Evolutionary conservation across 2,888 invertebrate genomes (phyloP), one percentile per base, ranked within the genome.

Genomic region (Temnothorax unifasciatus): DNA sequence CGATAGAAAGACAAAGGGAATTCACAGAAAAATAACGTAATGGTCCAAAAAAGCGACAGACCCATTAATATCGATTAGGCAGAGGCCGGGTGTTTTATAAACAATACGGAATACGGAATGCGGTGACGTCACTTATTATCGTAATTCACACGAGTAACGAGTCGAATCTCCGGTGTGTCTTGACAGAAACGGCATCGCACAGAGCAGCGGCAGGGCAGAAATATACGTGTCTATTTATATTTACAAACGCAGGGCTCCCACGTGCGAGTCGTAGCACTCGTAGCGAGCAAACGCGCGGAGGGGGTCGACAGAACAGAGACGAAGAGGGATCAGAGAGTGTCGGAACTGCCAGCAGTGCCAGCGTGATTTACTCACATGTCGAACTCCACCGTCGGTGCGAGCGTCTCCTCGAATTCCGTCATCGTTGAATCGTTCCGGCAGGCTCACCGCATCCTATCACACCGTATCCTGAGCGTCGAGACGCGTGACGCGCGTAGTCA

Each of bases 381-480:
- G 47, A 92, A 93, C 74, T 87, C 90, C 83, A 92, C 90, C 61
- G 91, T 81, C 54, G 91, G 90, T 21, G 86, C 90, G 52, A 90
- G 76, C 1, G 94, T 94, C 57, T 94, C 94, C 83, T 94, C 91
- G 59, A 92, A 89, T 44, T 90, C 86, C 9, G 75, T 88, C 89
- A 92, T 93, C 41, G 41, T 77, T 29, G 29, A 29, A 29, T 29
- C 29, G 89, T 92, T 44, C 34, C 59, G 82, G 15, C 29, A 64
- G 66, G 15, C 57, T 82, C 52, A 54, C 63, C 8, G 64, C 34
- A 69, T 66, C 15, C 73, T 75, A 79, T 79, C 29, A 74, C 59
- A 50, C 82, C 76, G 85, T 81, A 83, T 75, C 44, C 44, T 79
- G 54, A 6, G 1, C 41, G 41, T 54, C 82, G 84, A 82, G 52